Evolutionary conservation across 2,797 vertebrate species (phyloP).

Genomic region (Cyclopterus lumpus): DNA sequence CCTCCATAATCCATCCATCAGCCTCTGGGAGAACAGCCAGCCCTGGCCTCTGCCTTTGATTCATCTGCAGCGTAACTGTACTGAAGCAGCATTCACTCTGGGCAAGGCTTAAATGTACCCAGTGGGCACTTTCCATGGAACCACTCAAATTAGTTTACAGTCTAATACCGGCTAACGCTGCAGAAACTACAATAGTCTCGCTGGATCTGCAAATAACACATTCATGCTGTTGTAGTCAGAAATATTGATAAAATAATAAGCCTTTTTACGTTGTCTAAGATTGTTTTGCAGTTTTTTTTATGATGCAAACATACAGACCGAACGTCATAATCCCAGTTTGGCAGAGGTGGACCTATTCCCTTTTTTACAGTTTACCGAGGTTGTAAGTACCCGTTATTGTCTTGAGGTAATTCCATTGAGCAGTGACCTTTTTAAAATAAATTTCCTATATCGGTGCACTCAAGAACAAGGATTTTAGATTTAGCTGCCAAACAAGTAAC

Average conservation of each 20-base stretch:
- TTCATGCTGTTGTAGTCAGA: slow-evolving; percentile 11
- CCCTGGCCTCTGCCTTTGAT: slow-evolving; percentile 52
- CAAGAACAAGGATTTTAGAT: slow-evolving; percentile 15
- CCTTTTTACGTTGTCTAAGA: slow-evolving; percentile 9
- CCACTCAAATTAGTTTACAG: slow-evolving; percentile 33
- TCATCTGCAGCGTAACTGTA: slow-evolving; percentile 51
- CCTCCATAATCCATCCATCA: slow-evolving; percentile 75
- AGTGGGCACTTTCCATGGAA: slow-evolving; percentile 34
- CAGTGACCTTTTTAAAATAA: not conserved
- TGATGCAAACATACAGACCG: slow-evolving; percentile 11
- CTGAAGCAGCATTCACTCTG: slow-evolving; percentile 44
- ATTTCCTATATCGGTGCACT: not conserved
- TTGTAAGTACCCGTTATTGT: slow-evolving; percentile 9
- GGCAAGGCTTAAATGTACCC: slow-evolving; percentile 34
- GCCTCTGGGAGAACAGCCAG: slow-evolving; percentile 73
- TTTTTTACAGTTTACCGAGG: not conserved
- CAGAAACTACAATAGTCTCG: slow-evolving; percentile 22
- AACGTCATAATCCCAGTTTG: not conserved
- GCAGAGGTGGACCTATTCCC: not conserved
- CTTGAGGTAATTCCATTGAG: slow-evolving; percentile 4
- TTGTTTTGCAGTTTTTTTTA: slow-evolving; percentile 29
- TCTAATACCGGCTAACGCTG: slow-evolving; percentile 22
- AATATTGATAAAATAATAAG: slow-evolving; percentile 29
- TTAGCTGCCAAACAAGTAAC: not conserved
- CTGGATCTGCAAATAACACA: slow-evolving; percentile 8